phyloP scores from a whole-genome alignment of 2,888 invertebrate genomes.

The Malacosoma neustria region DNA sequence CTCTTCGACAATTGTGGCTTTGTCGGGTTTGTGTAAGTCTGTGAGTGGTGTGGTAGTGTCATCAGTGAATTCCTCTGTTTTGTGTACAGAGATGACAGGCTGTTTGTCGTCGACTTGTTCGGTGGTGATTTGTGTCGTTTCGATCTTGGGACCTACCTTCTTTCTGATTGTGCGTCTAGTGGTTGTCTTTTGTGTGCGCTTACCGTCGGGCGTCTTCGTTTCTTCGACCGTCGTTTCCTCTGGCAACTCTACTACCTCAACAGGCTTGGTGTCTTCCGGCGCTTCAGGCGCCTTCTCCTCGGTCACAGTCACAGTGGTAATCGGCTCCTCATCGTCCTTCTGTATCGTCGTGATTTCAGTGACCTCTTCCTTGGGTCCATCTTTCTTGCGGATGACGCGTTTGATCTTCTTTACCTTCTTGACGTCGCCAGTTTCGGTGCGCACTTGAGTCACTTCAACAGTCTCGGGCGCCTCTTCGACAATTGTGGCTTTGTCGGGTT shows the following conservation, averaged over 20 bases:
- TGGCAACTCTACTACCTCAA: neutral
- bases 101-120: slow-evolving; percentile 29
- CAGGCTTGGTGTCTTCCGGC: neutral
- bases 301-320: neutral
- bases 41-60: slow-evolving; percentile 9
- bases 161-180: slow-evolving; percentile 24
- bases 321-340: no score
- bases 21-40: slow-evolving; percentile 2
- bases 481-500: neutral
- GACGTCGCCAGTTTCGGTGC: slow-evolving; percentile 14
- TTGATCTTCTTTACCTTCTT: slow-evolving; percentile 1
- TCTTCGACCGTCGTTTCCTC: no score
- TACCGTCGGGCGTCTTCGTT: neutral
- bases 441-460: slow-evolving; percentile 16
- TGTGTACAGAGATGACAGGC: slow-evolving; percentile 33
- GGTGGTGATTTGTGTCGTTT: slow-evolving; percentile 20
- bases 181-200: slow-evolving; percentile 11
- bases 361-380: no score
- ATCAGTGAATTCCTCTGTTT: slow-evolving; percentile 30
- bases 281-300: slow-evolving; percentile 1
- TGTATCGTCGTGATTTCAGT: no score
- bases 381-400: neutral
- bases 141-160: slow-evolving; percentile 16
- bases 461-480: no score
- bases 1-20: no score